Evolutionary conservation across 2,888 invertebrate species (phyloP).

Genomic region (Drosophila testacea): DNA sequence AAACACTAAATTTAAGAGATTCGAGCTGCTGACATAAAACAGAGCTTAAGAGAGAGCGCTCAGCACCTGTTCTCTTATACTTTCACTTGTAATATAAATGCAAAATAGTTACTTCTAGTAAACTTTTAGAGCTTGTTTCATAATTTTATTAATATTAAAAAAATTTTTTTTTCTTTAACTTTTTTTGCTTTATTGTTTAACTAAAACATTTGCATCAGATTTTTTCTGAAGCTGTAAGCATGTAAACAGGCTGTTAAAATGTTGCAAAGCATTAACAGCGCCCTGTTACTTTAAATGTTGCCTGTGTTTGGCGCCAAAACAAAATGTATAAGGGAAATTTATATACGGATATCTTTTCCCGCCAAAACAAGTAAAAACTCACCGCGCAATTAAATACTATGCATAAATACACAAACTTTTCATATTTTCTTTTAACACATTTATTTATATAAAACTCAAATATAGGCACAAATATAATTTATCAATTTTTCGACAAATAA

Average conservation of each 20-base stretch:
- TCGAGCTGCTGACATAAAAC: neutral
- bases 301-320: constrained; percentile 49
- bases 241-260: constrained; percentile 4
- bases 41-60: constrained; percentile 8
- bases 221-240: neutral
- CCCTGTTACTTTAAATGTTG: constrained; percentile 38
- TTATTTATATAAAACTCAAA: constrained; percentile 55
- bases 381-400: constrained; percentile 50
- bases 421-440: constrained; percentile 32
- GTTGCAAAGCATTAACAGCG: constrained; percentile 34
- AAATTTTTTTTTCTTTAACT: neutral
- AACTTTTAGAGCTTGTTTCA: no score
- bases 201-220: neutral
- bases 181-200: neutral
- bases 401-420: constrained; percentile 53
- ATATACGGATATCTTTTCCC: constrained; percentile 42
- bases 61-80: neutral
- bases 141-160: no score
- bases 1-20: constrained; percentile 36
- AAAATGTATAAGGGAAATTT: constrained; percentile 25
- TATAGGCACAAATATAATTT: constrained; percentile 34
- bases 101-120: neutral
- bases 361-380: constrained; percentile 64
- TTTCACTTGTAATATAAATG: neutral
- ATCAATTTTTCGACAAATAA: constrained; percentile 32